phyloP scores from a whole-genome alignment of 2,797 vertebrate genomes.

The Amazona finschi region DNA sequence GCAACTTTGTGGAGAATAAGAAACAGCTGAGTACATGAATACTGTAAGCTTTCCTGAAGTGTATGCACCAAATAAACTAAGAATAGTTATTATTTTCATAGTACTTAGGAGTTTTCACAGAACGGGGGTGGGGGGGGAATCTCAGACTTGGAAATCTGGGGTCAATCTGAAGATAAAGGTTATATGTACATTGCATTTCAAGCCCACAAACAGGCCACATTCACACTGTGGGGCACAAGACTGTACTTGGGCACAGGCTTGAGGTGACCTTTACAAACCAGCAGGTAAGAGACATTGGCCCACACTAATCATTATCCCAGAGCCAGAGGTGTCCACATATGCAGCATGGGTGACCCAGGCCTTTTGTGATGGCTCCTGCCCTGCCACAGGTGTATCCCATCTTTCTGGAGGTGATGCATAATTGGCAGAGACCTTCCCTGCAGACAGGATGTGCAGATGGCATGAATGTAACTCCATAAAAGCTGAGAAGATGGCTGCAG shows the following conservation, averaged over 20 bases:
- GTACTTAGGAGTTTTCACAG: neutral
- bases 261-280: neutral
- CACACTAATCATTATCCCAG: neutral
- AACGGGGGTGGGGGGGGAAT: neutral
- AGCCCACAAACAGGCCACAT: neutral
- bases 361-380: neutral
- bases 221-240: neutral
- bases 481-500: neutral
- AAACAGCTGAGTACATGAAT: neutral
- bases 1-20: neutral
- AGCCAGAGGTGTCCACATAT: neutral
- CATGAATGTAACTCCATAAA: neutral
- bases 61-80: neutral
- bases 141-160: neutral
- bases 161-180: neutral
- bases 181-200: neutral
- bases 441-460: neutral
- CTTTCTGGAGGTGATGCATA: neutral
- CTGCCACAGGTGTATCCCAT: neutral
- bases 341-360: rapidly evolving
- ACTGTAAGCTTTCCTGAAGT: neutral
- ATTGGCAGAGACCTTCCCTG: neutral
- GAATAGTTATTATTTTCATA: neutral
- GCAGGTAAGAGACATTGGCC: neutral
- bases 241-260: rapidly evolving